These are phyloP conservation scores for Ictalurus furcatus DNA, from an alignment of 2,113 vertebrate genomes.

Conservation along the genomic window DNA sequence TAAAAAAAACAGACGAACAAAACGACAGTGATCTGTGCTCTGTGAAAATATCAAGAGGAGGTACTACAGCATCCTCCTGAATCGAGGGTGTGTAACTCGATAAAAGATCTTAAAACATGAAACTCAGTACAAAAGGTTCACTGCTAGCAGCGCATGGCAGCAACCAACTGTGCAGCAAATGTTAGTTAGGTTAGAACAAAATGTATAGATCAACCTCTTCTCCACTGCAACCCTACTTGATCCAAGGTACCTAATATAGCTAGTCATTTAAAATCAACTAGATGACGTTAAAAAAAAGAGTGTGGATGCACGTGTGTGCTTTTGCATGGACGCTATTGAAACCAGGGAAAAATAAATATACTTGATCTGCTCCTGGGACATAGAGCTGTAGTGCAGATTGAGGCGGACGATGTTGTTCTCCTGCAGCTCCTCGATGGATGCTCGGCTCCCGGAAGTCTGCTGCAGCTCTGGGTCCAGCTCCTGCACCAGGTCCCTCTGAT, in stretches of 20 bases:
- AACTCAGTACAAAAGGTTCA: neutral
- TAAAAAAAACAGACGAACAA: neutral
- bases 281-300: neutral
- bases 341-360: slow-evolving; percentile 53
- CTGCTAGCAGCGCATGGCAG: neutral
- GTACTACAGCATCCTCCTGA: neutral
- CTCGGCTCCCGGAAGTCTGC: slow-evolving; percentile 73
- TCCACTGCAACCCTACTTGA: neutral
- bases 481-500: slow-evolving; percentile 72
- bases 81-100: neutral
- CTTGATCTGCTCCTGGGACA: slow-evolving; percentile 81
- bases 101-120: neutral
- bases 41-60: neutral
- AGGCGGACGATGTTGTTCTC: slow-evolving; percentile 74
- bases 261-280: neutral
- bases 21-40: neutral
- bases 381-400: slow-evolving; percentile 83
- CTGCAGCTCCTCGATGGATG: slow-evolving; percentile 71
- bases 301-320: neutral
- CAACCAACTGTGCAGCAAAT: neutral
- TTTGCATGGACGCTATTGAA: neutral
- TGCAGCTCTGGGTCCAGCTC: slow-evolving; percentile 76
- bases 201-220: neutral
- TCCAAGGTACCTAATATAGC: neutral
- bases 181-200: neutral